phyloP scores from a whole-genome alignment of 2,888 invertebrate genomes.

The Apamea sordens region DNA sequence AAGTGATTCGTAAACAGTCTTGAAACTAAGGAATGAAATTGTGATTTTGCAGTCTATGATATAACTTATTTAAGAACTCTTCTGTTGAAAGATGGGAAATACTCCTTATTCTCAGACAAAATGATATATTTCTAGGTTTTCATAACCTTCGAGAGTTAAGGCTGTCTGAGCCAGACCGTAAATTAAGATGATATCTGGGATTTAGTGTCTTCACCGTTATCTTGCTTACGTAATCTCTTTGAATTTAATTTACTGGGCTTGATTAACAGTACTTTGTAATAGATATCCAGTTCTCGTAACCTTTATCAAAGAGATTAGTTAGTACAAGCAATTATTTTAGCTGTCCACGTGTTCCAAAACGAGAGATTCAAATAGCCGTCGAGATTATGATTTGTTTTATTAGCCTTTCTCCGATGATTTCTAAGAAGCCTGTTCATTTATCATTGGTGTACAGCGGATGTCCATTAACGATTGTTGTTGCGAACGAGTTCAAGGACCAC shows the following conservation, averaged over 20 bases:
- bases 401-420: constrained; percentile 69
- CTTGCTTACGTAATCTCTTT: constrained; percentile 35
- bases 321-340: constrained; percentile 26
- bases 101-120: neutral
- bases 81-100: constrained; percentile 11
- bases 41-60: constrained; percentile 10
- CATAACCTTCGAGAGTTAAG: constrained; percentile 11
- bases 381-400: constrained; percentile 57
- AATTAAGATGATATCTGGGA: constrained; percentile 38
- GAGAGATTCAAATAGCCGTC: constrained; percentile 47
- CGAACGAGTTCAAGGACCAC: constrained; percentile 75
- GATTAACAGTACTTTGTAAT: constrained; percentile 15
- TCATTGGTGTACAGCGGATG: constrained; percentile 73
- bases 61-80: constrained; percentile 1
- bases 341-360: constrained; percentile 37
- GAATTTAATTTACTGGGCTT: constrained; percentile 26
- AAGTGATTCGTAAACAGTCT: constrained; percentile 17
- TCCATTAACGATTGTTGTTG: constrained; percentile 80
- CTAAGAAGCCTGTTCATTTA: constrained; percentile 73
- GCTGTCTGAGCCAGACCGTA: constrained; percentile 19
- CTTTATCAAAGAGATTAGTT: constrained; percentile 11
- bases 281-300: constrained; percentile 5
- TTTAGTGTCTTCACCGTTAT: constrained; percentile 18
- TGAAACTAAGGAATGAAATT: constrained; percentile 11
- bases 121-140: neutral